phyloP scores from a whole-genome alignment of 2,113 vertebrate species.

The Pelecanoides urinatrix region DNA sequence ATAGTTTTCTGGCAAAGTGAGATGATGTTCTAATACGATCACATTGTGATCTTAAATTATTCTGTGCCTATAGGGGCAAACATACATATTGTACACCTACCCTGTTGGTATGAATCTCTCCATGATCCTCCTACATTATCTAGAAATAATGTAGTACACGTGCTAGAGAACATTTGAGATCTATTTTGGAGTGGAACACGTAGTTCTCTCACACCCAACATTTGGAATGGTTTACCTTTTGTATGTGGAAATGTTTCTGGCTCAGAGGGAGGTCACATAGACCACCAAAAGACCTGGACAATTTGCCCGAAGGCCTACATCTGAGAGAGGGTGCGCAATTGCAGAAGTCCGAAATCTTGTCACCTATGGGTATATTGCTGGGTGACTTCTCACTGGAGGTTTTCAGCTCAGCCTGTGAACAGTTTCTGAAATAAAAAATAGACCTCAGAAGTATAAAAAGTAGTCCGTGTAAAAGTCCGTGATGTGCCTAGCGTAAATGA shows the following conservation, averaged over 20 bases:
- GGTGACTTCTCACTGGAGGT: background rate
- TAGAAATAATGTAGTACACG: background rate
- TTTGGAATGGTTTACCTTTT: background rate
- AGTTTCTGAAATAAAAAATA: background rate
- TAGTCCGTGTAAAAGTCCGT: background rate
- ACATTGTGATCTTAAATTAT: background rate
- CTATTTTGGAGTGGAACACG: background rate
- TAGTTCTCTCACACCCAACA: background rate
- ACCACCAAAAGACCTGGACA: background rate
- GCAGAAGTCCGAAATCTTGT: background rate
- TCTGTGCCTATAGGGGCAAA: background rate
- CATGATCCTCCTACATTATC: background rate
- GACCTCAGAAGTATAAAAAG: background rate
- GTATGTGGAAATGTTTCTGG: background rate
- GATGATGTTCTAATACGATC: background rate
- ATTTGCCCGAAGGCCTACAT: background rate
- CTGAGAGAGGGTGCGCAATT: background rate
- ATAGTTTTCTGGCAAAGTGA: background rate
- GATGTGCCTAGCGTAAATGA: background rate
- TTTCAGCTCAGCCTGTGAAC: background rate
- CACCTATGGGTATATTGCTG: background rate
- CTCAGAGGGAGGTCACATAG: background rate
- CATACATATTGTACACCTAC: background rate
- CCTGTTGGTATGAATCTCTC: background rate
- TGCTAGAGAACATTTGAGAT: background rate